Evolutionary conservation across 2,888 invertebrate species (phyloP).

Genomic region (Brachypalpus laphriformis): DNA sequence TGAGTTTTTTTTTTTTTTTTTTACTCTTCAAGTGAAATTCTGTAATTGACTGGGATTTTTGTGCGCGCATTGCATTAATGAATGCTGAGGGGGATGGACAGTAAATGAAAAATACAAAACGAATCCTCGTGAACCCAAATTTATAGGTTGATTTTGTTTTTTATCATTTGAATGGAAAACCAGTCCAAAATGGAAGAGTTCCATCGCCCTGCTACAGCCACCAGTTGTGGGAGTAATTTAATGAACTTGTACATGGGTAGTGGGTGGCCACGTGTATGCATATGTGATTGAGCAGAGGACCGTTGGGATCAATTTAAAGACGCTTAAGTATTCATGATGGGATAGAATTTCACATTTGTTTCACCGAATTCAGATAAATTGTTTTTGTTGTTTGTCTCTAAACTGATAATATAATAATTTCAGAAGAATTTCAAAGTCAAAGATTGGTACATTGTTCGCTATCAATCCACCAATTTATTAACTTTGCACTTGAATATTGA

Average conservation of each 20-base stretch:
- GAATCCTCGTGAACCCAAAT: slow-evolving; percentile 63
- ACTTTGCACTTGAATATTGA: too few species aligned
- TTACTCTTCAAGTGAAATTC: slow-evolving; percentile 44
- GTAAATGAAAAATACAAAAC: slow-evolving; percentile 37
- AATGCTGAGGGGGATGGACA: slow-evolving; percentile 40
- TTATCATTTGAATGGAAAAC: slow-evolving; percentile 55
- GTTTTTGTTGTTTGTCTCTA: too few species aligned
- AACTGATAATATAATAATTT: too few species aligned
- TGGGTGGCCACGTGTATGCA: slow-evolving; percentile 42
- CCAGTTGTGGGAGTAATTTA: slow-evolving; percentile 40
- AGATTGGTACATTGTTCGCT: too few species aligned
- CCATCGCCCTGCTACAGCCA: not conserved
- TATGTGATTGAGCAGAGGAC: not conserved
- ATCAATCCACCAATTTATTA: too few species aligned
- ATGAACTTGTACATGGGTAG: slow-evolving; percentile 44
- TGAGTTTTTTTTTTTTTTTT: not conserved
- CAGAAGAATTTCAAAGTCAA: too few species aligned
- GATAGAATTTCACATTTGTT: not conserved
- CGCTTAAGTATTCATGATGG: slow-evolving; percentile 44
- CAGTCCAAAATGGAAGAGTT: slow-evolving; percentile 13
- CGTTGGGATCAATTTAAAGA: slow-evolving; percentile 53
- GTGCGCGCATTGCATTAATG: slow-evolving; percentile 54
- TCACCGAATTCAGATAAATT: not conserved
- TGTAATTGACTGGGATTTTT: slow-evolving; percentile 71
- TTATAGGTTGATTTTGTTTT: slow-evolving; percentile 69